A percentile compares a stretch with the other conserved stretches of the same genome.
Conservation (phyloP, 2,888 invertebrate genomes). For the Hesperia comma region DNA sequence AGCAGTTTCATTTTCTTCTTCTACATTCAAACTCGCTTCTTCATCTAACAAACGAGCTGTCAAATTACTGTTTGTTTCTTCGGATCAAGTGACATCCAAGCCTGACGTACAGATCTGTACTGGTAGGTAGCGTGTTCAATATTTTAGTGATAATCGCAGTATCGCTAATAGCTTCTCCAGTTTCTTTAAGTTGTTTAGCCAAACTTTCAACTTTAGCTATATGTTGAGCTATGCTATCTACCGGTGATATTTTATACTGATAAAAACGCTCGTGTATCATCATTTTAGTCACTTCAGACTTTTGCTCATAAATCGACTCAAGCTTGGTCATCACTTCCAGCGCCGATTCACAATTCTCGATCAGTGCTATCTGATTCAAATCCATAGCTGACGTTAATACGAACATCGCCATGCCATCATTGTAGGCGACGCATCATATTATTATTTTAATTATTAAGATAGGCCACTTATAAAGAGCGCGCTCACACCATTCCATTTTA, state of each 20-base stretch:
- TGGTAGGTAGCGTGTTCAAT: not conserved
- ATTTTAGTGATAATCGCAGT: conserved; percentile 5
- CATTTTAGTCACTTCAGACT: conserved; percentile 42
- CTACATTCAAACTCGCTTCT: conserved; percentile 37
- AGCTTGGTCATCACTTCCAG: conserved; percentile 43
- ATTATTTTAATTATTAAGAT: too few relatives aligned
- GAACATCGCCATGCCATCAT: conserved; percentile 39
- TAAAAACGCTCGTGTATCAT: conserved; percentile 43
- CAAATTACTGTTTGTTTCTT: not conserved
- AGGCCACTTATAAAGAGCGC: too few relatives aligned
- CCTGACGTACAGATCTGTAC: conserved; percentile 2
- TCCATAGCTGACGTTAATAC: conserved; percentile 42
- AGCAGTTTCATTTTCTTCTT: not conserved
- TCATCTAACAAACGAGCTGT: conserved; percentile 43
- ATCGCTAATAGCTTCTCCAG: too few relatives aligned
- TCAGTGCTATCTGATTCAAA: conserved; percentile 43
- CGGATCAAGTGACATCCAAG: conserved; percentile 6
- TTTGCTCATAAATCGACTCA: conserved; percentile 44
- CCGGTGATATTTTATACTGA: conserved; percentile 13
- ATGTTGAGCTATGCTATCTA: too few relatives aligned
- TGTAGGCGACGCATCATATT: too few relatives aligned
- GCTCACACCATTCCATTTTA: too few relatives aligned
- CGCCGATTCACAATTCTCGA: conserved; percentile 44
- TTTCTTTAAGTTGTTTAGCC: too few relatives aligned
- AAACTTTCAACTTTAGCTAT: too few relatives aligned